Conservation (phyloP, 2,888 invertebrate genomes). For the Synanthedon formicaeformis region DNA sequence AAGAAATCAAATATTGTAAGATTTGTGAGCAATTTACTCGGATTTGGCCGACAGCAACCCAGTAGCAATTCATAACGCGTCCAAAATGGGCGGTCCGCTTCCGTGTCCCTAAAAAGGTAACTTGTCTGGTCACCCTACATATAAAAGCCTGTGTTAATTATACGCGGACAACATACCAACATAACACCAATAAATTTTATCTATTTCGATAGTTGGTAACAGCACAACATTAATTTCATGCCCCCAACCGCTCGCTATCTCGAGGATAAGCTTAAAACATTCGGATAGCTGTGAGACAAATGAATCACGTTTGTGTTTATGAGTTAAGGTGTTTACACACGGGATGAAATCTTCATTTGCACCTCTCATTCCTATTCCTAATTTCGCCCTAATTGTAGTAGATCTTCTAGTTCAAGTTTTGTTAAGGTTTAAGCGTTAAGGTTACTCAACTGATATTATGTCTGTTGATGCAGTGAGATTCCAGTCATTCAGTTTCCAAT, state of each 20-base stretch:
- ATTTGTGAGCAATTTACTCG: too few species aligned
- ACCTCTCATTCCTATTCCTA: too few species aligned
- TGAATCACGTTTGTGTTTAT: slow-evolving; percentile 46
- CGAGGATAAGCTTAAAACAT: slow-evolving; percentile 46
- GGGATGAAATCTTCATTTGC: neutral
- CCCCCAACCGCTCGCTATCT: slow-evolving; percentile 30
- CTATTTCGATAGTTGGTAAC: slow-evolving; percentile 20
- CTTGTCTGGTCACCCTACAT: neutral
- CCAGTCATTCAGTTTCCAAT: too few species aligned
- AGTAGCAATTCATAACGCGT: too few species aligned
- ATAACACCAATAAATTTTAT: slow-evolving; percentile 22
- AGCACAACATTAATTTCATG: slow-evolving; percentile 37
- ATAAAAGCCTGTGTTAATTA: neutral
- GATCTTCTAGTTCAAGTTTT: too few species aligned
- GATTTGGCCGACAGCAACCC: too few species aligned
- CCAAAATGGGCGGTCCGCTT: neutral
- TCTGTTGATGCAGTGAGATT: too few species aligned
- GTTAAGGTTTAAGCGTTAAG: too few species aligned
- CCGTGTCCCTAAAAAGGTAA: neutral
- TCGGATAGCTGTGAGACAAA: slow-evolving; percentile 41
- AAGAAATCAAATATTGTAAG: too few species aligned
- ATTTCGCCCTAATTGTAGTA: too few species aligned
- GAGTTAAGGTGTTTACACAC: slow-evolving; percentile 14
- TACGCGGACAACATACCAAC: slow-evolving; percentile 4
- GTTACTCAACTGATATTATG: too few species aligned